Evolutionary conservation across 2,888 invertebrate genomes (phyloP).

Genomic region (Ochropacha duplaris): DNA sequence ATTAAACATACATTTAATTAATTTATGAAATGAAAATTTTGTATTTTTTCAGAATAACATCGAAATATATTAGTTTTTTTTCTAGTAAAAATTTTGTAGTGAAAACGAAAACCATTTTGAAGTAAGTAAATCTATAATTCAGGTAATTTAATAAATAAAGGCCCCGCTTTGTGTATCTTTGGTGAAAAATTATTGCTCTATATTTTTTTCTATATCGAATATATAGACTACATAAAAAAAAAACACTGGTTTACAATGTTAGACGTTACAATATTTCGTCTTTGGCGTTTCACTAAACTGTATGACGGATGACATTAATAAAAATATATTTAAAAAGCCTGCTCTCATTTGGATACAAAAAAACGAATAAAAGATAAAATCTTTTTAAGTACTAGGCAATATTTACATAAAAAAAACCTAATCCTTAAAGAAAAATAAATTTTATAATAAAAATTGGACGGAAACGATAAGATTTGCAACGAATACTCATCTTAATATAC

Average conservation of each 20-base stretch:
- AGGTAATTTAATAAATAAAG: slow-evolving; percentile 23
- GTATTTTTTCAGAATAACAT: too few relatives aligned
- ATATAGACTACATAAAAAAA: slow-evolving; percentile 11
- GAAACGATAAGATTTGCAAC: slow-evolving; percentile 76
- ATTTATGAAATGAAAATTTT: too few relatives aligned
- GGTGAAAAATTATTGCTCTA: slow-evolving; percentile 66
- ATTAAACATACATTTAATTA: too few relatives aligned
- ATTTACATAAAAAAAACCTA: slow-evolving; percentile 48
- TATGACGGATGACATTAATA: slow-evolving; percentile 61
- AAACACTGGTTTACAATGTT: slow-evolving; percentile 19
- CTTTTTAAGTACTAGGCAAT: slow-evolving; percentile 39
- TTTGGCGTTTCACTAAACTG: slow-evolving; percentile 81
- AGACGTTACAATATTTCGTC: slow-evolving; percentile 62
- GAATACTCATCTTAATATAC: slow-evolving; percentile 41
- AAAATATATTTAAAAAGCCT: slow-evolving; percentile 51
- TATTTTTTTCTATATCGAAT: slow-evolving; percentile 18
- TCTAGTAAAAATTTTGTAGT: too few relatives aligned
- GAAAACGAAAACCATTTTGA: too few relatives aligned
- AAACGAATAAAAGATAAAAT: slow-evolving; percentile 25
- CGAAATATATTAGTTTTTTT: too few relatives aligned
- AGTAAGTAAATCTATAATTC: neutral
- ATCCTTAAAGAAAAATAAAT: slow-evolving; percentile 50
- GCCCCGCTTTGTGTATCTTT: slow-evolving; percentile 54
- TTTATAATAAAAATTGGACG: slow-evolving; percentile 67
- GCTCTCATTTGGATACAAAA: slow-evolving; percentile 25